Conservation (phyloP, 1,140 invertebrate species). For the Drosophila saltans region DNA sequence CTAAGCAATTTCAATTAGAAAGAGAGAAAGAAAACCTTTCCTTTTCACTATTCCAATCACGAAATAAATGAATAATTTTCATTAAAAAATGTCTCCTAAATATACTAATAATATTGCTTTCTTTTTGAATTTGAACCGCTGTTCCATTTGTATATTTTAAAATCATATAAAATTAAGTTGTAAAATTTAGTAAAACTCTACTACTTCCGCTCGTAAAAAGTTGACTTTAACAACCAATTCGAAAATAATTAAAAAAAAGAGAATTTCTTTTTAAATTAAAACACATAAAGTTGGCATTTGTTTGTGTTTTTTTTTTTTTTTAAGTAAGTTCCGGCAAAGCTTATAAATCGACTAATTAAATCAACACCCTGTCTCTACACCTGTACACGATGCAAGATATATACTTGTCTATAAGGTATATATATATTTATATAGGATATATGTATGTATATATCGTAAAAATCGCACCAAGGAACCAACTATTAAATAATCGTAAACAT, state of each 20-base stretch:
- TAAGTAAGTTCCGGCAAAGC: conserved; percentile 34
- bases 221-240: conserved; percentile 48
- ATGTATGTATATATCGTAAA: conserved; percentile 42
- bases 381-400: conserved; percentile 18
- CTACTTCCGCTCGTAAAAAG: conserved; percentile 56
- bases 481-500: conserved; percentile 67
- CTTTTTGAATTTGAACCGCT: too few relatives aligned
- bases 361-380: conserved; percentile 37
- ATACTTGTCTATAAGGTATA: background rate
- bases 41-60: background rate
- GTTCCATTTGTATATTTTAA: background rate
- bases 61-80: too few relatives aligned
- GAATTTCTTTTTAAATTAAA: conserved; percentile 50
- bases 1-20: too few relatives aligned
- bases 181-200: conserved; percentile 4
- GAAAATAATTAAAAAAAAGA: conserved; percentile 48
- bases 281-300: conserved; percentile 34
- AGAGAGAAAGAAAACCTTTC: too few relatives aligned
- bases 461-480: conserved; percentile 57
- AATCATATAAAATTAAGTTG: background rate
- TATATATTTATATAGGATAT: background rate
- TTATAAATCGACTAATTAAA: conserved; percentile 71
- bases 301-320: conserved; percentile 29
- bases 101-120: too few relatives aligned
- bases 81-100: too few relatives aligned